These are phyloP conservation scores for Euborellia annulipes DNA, from an alignment of 1,140 invertebrate species.

Conservation along the genomic window DNA sequence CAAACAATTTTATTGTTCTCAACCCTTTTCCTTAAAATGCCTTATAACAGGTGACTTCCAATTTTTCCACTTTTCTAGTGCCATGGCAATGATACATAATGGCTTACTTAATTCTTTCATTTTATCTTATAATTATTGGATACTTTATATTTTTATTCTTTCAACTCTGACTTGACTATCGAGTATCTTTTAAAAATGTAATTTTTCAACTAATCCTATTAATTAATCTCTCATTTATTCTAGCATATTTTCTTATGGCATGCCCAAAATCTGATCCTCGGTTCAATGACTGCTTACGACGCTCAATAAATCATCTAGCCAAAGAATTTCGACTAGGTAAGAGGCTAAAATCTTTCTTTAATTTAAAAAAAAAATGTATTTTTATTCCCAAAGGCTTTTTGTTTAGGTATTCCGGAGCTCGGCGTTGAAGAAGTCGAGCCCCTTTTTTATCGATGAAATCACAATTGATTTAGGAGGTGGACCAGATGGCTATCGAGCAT, in stretches of 20 bases:
- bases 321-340: conserved; percentile 42
- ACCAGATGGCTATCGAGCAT: conserved; percentile 58
- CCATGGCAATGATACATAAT: too few relatives aligned
- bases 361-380: not conserved
- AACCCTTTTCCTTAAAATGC: too few relatives aligned
- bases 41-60: too few relatives aligned
- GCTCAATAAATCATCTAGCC: conserved; percentile 51
- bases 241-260: conserved; percentile 44
- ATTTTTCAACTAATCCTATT: too few relatives aligned
- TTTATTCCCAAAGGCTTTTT: conserved; percentile 24
- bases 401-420: conserved; percentile 42
- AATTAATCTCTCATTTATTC: too few relatives aligned
- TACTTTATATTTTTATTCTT: too few relatives aligned
- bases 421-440: conserved; percentile 46
- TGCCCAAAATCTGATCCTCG: conserved; percentile 48
- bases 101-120: too few relatives aligned
- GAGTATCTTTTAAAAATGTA: too few relatives aligned
- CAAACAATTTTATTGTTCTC: too few relatives aligned
- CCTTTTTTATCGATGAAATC: conserved; percentile 58
- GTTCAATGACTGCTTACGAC: conserved; percentile 52
- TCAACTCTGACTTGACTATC: too few relatives aligned
- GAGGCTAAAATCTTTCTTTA: conserved; percentile 3
- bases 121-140: too few relatives aligned
- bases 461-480: conserved; percentile 58
- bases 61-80: too few relatives aligned